phyloP scores from a whole-genome alignment of 1,140 invertebrate genomes.

The Drosophila nannoptera region DNA sequence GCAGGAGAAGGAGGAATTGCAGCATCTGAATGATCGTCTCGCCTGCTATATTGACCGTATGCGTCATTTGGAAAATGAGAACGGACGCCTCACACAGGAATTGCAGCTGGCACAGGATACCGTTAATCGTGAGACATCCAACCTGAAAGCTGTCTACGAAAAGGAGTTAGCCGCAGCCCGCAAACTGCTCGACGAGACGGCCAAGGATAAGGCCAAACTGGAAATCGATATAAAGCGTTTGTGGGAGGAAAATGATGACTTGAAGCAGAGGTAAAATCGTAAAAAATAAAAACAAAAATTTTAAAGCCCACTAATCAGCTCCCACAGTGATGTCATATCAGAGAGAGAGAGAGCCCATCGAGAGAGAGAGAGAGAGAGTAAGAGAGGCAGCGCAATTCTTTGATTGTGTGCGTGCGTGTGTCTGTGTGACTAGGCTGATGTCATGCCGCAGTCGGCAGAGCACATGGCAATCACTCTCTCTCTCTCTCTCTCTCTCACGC shows the following conservation, averaged over 20 bases:
- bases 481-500: not conserved
- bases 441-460: constrained; percentile 48
- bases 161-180: constrained; percentile 93
- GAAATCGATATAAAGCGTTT: constrained; percentile 94
- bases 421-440: constrained; percentile 49
- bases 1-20: constrained; percentile 96
- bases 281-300: constrained; percentile 13
- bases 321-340: constrained; percentile 67
- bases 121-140: constrained; percentile 90
- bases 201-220: constrained; percentile 94
- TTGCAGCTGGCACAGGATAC: constrained; percentile 89
- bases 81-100: constrained; percentile 89
- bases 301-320: constrained; percentile 27
- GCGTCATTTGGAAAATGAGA: constrained; percentile 93
- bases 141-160: constrained; percentile 95
- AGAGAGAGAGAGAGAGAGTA: not conserved
- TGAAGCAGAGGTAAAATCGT: constrained; percentile 85
- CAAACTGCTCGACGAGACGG: constrained; percentile 92
- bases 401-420: not conserved
- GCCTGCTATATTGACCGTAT: constrained; percentile 97
- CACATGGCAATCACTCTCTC: constrained; percentile 50
- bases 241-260: constrained; percentile 91
- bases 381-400: not conserved
- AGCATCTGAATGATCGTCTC: constrained; percentile 96
- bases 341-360: not conserved